Evolutionary conservation across 2,888 invertebrate species (phyloP).

Genomic region (Fragum whitleyi): DNA sequence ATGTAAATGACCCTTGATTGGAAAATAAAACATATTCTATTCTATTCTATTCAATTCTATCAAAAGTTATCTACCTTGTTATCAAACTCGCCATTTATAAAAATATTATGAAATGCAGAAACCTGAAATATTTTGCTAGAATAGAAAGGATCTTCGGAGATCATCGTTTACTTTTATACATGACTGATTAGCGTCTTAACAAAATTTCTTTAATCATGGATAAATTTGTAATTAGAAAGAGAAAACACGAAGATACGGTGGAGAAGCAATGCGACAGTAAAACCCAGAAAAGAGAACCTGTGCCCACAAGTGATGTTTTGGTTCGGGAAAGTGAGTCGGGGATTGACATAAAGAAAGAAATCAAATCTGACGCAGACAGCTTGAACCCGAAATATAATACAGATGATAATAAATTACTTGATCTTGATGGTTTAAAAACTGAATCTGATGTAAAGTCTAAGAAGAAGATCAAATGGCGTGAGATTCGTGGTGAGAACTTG

Average conservation of each 20-base stretch:
- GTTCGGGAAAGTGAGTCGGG: too few relatives aligned
- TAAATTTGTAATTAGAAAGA: conserved; percentile 43
- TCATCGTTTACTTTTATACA: too few relatives aligned
- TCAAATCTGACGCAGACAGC: not conserved
- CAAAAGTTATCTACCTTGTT: conserved; percentile 14
- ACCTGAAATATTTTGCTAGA: not conserved
- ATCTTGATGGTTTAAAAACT: not conserved
- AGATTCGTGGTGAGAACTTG: conserved; percentile 86
- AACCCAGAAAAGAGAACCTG: not conserved
- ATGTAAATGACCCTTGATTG: too few relatives aligned
- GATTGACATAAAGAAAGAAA: not conserved
- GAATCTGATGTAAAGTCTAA: not conserved
- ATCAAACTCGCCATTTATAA: not conserved
- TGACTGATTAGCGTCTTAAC: too few relatives aligned
- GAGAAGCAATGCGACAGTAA: too few relatives aligned
- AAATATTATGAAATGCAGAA: conserved; percentile 12
- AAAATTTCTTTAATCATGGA: conserved; percentile 25
- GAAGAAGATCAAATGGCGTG: conserved; percentile 58
- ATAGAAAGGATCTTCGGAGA: too few relatives aligned
- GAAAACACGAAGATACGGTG: conserved; percentile 20
- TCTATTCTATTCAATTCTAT: too few relatives aligned
- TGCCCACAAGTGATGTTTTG: not conserved
- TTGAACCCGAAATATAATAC: not conserved
- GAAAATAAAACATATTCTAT: too few relatives aligned
- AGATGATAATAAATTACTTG: not conserved